phyloP scores from a whole-genome alignment of 1,140 invertebrate genomes.

The Saxidomus purpurata region DNA sequence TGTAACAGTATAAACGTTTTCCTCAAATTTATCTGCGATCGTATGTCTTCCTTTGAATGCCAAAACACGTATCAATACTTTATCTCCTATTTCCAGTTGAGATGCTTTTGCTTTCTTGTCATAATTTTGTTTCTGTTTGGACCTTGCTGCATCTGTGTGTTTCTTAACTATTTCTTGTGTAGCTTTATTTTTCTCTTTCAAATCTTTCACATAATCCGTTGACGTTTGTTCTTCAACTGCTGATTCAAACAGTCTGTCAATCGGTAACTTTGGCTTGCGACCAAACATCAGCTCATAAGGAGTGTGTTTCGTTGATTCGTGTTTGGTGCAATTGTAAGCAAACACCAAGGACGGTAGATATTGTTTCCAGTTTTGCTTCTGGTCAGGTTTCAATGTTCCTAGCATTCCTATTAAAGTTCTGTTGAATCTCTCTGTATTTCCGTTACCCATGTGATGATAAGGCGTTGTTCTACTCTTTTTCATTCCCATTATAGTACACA shows the following conservation, averaged over 20 bases:
- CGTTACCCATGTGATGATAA: constrained; percentile 25
- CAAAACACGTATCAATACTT: constrained; percentile 41
- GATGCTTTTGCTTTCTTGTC: constrained; percentile 45
- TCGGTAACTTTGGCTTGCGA: constrained; percentile 50
- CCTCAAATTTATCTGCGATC: constrained; percentile 52
- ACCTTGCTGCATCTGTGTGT: constrained; percentile 1
- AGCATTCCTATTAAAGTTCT: constrained; percentile 63
- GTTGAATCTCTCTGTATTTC: constrained; percentile 47
- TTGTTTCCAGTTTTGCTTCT: constrained; percentile 64
- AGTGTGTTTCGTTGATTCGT: constrained; percentile 57
- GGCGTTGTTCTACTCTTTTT: constrained; percentile 46
- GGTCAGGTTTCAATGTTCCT: constrained; percentile 47
- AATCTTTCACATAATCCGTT: constrained; percentile 47
- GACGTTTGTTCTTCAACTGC: neutral
- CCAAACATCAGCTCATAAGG: constrained; percentile 68
- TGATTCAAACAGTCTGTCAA: constrained; percentile 57
- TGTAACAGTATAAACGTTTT: constrained; percentile 4
- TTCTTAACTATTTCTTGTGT: constrained; percentile 44
- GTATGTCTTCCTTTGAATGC: constrained; percentile 56
- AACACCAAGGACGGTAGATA: constrained; percentile 59
- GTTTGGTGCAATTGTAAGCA: constrained; percentile 68
- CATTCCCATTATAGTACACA: constrained; percentile 51
- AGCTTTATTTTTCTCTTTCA: constrained; percentile 10
- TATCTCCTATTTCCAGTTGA: constrained; percentile 40
- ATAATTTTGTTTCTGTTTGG: constrained; percentile 35